Base-by-base conservation (phyloP, 2,797 vertebrate species). In the Trichosurus vulpecula region DNA sequence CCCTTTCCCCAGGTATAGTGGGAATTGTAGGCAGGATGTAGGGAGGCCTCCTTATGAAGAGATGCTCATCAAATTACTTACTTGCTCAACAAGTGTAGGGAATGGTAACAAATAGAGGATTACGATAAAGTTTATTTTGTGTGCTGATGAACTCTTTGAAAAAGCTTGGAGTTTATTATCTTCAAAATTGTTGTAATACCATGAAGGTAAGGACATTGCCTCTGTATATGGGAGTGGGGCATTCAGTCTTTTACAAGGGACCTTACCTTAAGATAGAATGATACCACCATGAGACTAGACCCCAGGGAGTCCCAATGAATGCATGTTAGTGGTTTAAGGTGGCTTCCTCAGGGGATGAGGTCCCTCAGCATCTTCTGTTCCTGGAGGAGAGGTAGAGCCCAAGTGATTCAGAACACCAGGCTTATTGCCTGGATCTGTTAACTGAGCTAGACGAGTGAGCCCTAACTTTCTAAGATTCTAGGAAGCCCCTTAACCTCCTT, bases 351-450 rank as follows among this genome's bases (percentile, higher is more conserved):
- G 2, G 89, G 90, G 87, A 89, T n/a, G 25, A 90, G 81, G 8
- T 89, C 93, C 52, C 1, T 92, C 90, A 95, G 14, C 66, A 93
- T 31, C 58, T 29, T 92, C 29, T 27, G 93, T 51, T 92, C 91
- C 94, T 91, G 91, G 56, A 95, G 92, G 56, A 96, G 95, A 97
- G 93, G 25, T 16, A 87, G 92, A 93, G 53, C 29, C 16, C 41
- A 54, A 55, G 35, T 56, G 14, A 25, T 89, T 91, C 19, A 90
- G 94, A 66, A 25, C 54, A 94, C 41, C n/a, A 41, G 54, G 27
- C 14, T 74, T 41, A 74, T 74, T 22, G 16, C 16, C 66, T 74
- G n/a, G 19, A 41, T 74, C 16, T 74, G 35, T 74, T 14, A 74
- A 41, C 35, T 74, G n/a, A 74, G 19, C 16, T 74, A n/a, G 61